A percentile compares a stretch with the other conserved stretches of the same genome.
Conservation (phyloP, 2,888 invertebrate genomes). For the Lysandra coridon region DNA sequence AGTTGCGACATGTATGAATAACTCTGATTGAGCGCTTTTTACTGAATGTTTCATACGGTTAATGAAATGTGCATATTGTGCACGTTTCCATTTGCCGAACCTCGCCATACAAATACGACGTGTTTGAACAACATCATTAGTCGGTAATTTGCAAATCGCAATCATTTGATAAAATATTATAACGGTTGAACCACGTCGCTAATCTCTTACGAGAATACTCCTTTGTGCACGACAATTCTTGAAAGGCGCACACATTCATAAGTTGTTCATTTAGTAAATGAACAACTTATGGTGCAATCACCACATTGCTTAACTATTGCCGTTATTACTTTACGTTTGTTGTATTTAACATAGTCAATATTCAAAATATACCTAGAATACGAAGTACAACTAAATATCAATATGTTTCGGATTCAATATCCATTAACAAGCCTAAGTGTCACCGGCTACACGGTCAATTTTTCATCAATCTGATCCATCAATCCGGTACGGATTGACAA, state of each 20-base stretch:
- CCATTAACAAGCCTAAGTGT: too few relatives aligned
- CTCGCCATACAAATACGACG: constrained; percentile 4
- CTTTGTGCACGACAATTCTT: background rate
- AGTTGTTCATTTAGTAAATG: too few relatives aligned
- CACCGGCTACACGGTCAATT: too few relatives aligned
- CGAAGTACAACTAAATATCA: background rate
- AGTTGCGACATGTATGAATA: constrained; percentile 29
- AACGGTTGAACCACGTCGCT: background rate
- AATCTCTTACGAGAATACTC: background rate
- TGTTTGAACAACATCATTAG: constrained; percentile 13
- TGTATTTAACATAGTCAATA: too few relatives aligned
- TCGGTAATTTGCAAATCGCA: background rate
- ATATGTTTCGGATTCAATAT: background rate
- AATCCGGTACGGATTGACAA: too few relatives aligned
- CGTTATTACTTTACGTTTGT: too few relatives aligned
- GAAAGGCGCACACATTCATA: background rate
- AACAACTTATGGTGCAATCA: too few relatives aligned
- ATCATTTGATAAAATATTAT: background rate
- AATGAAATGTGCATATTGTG: constrained; percentile 19
- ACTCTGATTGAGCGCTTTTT: constrained; percentile 23
- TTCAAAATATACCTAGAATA: too few relatives aligned
- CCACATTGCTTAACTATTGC: too few relatives aligned
- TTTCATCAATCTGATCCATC: too few relatives aligned
- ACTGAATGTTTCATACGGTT: constrained; percentile 19
- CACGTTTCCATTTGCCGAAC: constrained; percentile 14